Conservation (phyloP, 2,888 invertebrate genomes). For the Cheilosia scutellata region DNA sequence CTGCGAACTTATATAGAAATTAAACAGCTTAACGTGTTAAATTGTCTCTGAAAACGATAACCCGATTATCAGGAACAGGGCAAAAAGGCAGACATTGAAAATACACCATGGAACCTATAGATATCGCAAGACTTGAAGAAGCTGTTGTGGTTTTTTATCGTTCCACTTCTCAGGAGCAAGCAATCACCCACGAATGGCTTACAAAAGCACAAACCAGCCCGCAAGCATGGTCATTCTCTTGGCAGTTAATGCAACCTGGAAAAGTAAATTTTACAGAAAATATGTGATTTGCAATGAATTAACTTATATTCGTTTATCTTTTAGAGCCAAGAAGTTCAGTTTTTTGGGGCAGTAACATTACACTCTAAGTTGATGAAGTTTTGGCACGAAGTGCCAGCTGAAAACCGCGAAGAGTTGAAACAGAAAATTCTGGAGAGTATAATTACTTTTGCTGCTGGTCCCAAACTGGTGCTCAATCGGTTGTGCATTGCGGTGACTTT, state of each 20-base stretch:
- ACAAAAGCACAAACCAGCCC: conserved; percentile 93
- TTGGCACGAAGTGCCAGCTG: conserved; percentile 94
- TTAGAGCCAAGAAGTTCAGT: conserved; percentile 94
- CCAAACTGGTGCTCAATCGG: conserved; percentile 93
- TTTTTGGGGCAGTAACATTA: conserved; percentile 95
- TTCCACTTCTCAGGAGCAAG: conserved; percentile 87
- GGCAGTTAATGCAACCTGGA: conserved; percentile 92
- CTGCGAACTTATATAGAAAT: neutral
- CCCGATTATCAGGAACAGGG: conserved; percentile 34
- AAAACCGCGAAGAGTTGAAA: conserved; percentile 90
- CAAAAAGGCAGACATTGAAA: conserved; percentile 41
- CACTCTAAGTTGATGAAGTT: conserved; percentile 94
- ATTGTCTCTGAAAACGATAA: conserved; percentile 40
- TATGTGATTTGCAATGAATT: neutral
- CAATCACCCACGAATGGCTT: conserved; percentile 93
- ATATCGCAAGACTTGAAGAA: conserved; percentile 82
- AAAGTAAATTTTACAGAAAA: conserved; percentile 86
- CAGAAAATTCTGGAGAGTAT: conserved; percentile 91
- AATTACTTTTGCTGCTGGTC: conserved; percentile 90
- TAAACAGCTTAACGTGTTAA: conserved; percentile 7
- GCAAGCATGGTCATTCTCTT: conserved; percentile 96
- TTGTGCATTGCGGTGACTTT: conserved; percentile 92
- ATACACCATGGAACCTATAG: conserved; percentile 80
- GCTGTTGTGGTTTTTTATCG: conserved; percentile 83
- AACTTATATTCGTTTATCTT: conserved; percentile 3